These are phyloP conservation scores for Anniella stebbinsi DNA, from an alignment of 2,797 vertebrate genomes.

Conservation along the genomic window DNA sequence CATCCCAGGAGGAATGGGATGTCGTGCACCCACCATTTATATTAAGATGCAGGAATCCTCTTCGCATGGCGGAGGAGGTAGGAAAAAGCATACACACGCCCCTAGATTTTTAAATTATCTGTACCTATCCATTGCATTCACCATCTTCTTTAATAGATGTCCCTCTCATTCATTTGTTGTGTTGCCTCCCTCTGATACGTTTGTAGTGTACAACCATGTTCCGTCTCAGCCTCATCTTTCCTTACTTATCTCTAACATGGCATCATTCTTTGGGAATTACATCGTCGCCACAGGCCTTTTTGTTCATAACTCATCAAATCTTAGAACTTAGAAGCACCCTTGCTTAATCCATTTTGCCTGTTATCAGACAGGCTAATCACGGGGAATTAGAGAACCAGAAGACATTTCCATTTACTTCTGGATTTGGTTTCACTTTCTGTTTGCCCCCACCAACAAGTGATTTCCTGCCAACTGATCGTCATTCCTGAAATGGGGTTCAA, in stretches of 20 bases:
- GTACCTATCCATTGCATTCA: no score
- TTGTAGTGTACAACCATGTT: not conserved
- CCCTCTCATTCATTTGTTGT: not conserved
- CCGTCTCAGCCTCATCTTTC: not conserved
- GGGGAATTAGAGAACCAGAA: not conserved
- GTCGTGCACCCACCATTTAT: no score
- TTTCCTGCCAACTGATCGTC: not conserved
- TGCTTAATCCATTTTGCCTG: slow-evolving; percentile 1
- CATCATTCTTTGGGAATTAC: not conserved
- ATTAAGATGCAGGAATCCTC: no score
- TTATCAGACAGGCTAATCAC: slow-evolving; percentile 11
- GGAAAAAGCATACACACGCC: no score
- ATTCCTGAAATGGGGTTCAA: no score
- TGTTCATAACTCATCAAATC: slow-evolving; percentile 7
- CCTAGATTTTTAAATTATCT: not conserved
- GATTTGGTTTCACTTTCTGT: not conserved
- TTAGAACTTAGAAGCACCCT: not conserved
- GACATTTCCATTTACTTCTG: not conserved
- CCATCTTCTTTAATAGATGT: not conserved
- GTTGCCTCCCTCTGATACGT: not conserved
- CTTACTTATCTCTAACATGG: not conserved
- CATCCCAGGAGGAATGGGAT: no score
- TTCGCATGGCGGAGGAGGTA: no score
- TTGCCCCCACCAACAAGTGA: not conserved
- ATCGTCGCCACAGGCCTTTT: not conserved